phyloP scores from a whole-genome alignment of 2,113 vertebrate species.

The Otis tarda region DNA sequence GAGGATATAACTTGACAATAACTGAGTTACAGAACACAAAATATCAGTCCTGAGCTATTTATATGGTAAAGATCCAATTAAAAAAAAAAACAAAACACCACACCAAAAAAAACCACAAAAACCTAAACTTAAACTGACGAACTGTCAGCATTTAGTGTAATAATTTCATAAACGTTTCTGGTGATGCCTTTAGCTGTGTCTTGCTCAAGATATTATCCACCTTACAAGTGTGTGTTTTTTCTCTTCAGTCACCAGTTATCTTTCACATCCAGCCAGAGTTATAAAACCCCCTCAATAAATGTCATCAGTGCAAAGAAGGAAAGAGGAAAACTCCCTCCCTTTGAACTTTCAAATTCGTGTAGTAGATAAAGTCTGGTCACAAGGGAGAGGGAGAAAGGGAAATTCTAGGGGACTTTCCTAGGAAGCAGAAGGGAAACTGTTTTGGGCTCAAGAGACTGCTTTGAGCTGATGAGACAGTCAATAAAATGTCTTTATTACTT shows the following conservation, averaged over 20 bases:
- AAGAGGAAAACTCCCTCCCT: background rate
- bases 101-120: no score
- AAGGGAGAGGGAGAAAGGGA: background rate
- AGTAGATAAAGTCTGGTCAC: background rate
- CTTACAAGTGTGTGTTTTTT: background rate
- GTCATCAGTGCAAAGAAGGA: background rate
- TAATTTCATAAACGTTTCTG: background rate
- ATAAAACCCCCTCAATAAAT: constrained; percentile 20
- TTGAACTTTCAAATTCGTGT: background rate
- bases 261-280: background rate
- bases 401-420: constrained; percentile 60
- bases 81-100: background rate
- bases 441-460: background rate
- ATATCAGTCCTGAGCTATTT: background rate
- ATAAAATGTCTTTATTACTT: background rate
- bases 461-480: background rate
- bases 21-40: background rate
- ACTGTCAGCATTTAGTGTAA: background rate
- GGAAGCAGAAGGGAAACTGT: constrained; percentile 60
- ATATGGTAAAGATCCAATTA: background rate
- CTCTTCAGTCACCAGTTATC: background rate
- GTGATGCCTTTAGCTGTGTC: background rate
- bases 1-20: background rate
- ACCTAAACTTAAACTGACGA: no score
- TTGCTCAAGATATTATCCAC: background rate